Conservation (phyloP, 2,888 invertebrate genomes). For the Calliscelio sp. region DNA sequence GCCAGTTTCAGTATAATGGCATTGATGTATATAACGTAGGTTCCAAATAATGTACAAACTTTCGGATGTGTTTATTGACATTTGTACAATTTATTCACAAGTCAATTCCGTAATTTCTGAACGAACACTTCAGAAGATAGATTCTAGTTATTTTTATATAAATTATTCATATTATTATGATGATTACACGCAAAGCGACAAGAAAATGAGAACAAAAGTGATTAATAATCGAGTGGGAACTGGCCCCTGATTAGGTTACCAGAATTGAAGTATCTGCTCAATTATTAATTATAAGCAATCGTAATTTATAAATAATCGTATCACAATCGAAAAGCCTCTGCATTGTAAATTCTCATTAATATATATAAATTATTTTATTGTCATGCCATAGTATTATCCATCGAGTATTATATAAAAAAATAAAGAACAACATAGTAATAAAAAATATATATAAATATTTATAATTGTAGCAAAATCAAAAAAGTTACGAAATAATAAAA, state of each 20-base stretch:
- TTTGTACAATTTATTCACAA: slow-evolving; percentile 33
- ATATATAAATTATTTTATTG: slow-evolving; percentile 60
- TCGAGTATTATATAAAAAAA: slow-evolving; percentile 55
- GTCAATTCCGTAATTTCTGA: slow-evolving; percentile 41
- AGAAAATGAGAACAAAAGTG: background rate
- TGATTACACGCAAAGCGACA: slow-evolving; percentile 8
- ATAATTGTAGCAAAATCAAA: slow-evolving; percentile 54
- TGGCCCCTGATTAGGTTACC: background rate
- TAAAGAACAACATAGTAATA: slow-evolving; percentile 24
- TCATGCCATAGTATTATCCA: slow-evolving; percentile 47
- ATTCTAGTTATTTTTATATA: slow-evolving; percentile 35
- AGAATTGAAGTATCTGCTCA: slow-evolving; percentile 16
- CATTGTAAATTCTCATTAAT: slow-evolving; percentile 69
- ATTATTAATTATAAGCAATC: slow-evolving; percentile 35
- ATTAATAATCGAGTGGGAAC: slow-evolving; percentile 23
- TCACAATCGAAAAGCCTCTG: slow-evolving; percentile 38
- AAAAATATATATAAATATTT: slow-evolving; percentile 55
- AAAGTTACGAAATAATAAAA: slow-evolving; percentile 33
- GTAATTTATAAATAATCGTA: slow-evolving; percentile 44
- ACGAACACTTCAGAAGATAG: slow-evolving; percentile 18
- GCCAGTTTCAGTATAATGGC: slow-evolving; percentile 87
- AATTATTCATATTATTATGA: no score
- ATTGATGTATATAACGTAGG: slow-evolving; percentile 85
- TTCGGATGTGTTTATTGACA: slow-evolving; percentile 39
- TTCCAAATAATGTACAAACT: slow-evolving; percentile 1